These are phyloP conservation scores for Falco punctatus DNA, from an alignment of 2,113 vertebrate species.

Conservation along the genomic window DNA sequence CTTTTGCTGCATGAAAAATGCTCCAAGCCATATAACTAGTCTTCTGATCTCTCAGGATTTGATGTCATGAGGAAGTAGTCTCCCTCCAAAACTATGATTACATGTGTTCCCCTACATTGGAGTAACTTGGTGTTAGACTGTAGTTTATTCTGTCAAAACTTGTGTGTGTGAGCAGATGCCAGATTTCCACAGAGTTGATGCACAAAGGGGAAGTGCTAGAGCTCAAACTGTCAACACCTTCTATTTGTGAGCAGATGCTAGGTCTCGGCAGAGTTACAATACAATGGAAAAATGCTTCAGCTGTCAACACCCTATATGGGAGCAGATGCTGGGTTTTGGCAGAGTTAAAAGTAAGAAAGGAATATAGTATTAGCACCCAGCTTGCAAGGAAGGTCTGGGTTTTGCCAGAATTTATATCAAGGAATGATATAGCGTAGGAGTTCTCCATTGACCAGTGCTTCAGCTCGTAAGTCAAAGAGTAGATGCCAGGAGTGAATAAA, in stretches of 20 bases:
- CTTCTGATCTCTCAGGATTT: not conserved
- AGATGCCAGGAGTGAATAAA: not conserved
- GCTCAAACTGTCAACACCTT: constrained; percentile 68
- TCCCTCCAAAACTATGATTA: not conserved
- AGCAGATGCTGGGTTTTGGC: constrained; percentile 64
- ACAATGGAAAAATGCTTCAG: constrained; percentile 58
- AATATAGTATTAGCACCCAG: not conserved
- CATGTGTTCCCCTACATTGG: not conserved
- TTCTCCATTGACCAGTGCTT: not conserved
- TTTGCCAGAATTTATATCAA: not conserved
- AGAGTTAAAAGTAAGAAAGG: constrained; percentile 8
- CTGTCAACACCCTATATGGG: constrained; percentile 61
- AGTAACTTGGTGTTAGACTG: constrained; percentile 40
- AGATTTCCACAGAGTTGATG: constrained; percentile 49
- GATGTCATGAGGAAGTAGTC: not conserved
- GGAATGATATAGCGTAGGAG: not conserved
- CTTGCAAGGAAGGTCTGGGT: not conserved
- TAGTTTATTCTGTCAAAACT: constrained; percentile 53
- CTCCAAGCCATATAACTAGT: not conserved
- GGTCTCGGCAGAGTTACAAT: constrained; percentile 60
- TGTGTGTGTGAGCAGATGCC: constrained; percentile 48
- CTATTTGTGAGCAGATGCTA: constrained; percentile 61
- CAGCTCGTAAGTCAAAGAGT: not conserved
- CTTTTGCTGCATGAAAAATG: not conserved
- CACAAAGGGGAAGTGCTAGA: constrained; percentile 58